Evolutionary conservation across 2,113 vertebrate species (phyloP), one percentile per base, ranked within the genome.

Genomic region (Oreochromis spilurus): DNA sequence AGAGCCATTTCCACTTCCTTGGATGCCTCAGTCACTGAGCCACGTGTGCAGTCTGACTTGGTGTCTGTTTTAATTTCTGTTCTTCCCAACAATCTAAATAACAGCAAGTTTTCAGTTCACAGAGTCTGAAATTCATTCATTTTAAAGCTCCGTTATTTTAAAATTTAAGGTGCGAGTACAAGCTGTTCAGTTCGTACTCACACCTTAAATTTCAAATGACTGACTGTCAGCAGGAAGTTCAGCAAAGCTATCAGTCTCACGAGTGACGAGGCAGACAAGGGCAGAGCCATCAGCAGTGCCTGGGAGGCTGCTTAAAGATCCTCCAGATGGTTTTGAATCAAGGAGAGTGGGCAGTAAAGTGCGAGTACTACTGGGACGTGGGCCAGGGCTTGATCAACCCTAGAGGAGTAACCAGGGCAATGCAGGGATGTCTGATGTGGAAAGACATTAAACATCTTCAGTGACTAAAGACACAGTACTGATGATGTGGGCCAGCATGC

Each of bases 281-380:
- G 67, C 85, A 84, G 77, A 70, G 70, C 55, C 77, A 60, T 88
- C 83, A 81, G 72, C 55, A 78, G 43, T 5, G 9, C 36, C 79
- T 40, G 53, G 50, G 77, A 85, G n/a, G 77, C 72, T 84, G 36
- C 52, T 81, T 16, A 75, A 78, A 84, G 48, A 84, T 86, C 72
- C 62, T 81, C 83, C 81, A 84, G 88, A 87, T 92, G 88, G 83
- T 85, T 87, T 40, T 53, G 77, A 31, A 87, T 86, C 48, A 91
- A 82, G 83, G 84, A 62, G 83, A 70, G 48, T 3, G 72, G 86
- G 72, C 40, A 17, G 40, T 10, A n/a, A 57, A 84, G 55, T 29
- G 78, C 19, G 38, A 86, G 65, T 6, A 72, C 12, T 24, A 5
- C 84, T 84, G 84, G 87, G 89, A 85, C 2, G 14, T 4, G 4